phyloP scores from a whole-genome alignment of 2,888 invertebrate genomes.

The Gryllus longicercus region DNA sequence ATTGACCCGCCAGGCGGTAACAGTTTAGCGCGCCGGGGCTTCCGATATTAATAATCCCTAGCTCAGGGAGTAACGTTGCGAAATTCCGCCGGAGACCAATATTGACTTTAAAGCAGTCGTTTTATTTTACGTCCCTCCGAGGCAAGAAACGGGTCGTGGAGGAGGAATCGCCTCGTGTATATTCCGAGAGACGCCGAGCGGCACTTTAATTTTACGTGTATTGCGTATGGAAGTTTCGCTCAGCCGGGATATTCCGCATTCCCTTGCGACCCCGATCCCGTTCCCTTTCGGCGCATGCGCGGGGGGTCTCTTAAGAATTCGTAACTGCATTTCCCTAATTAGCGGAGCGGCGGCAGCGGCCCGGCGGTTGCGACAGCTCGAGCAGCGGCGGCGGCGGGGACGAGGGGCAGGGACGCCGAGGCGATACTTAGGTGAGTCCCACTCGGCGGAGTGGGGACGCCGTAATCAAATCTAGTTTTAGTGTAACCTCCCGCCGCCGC shows the following conservation, averaged over 20 bases:
- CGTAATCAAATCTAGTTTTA: conserved; percentile 17
- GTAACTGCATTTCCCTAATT: conserved; percentile 2
- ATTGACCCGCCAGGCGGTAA: too few species aligned
- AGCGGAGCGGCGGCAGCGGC: background rate
- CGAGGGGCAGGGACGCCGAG: background rate
- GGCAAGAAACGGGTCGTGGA: too few species aligned
- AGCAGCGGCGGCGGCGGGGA: background rate
- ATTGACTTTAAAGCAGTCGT: too few species aligned
- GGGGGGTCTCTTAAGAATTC: background rate
- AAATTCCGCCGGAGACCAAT: too few species aligned
- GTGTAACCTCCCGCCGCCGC: background rate
- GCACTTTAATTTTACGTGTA: background rate
- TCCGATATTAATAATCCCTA: too few species aligned
- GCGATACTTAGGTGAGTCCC: conserved; percentile 2
- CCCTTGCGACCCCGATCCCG: background rate
- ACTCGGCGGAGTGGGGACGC: background rate
- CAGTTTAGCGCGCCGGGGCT: too few species aligned
- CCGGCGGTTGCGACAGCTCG: background rate
- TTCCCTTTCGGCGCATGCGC: background rate
- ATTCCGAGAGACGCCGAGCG: too few species aligned
- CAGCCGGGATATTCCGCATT: background rate
- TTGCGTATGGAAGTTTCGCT: background rate
- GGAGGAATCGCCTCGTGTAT: too few species aligned
- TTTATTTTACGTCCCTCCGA: too few species aligned
- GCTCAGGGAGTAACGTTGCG: too few species aligned